Base-by-base conservation (phyloP, 2,888 invertebrate genomes). In the Rhaphigaster nebulosa region DNA sequence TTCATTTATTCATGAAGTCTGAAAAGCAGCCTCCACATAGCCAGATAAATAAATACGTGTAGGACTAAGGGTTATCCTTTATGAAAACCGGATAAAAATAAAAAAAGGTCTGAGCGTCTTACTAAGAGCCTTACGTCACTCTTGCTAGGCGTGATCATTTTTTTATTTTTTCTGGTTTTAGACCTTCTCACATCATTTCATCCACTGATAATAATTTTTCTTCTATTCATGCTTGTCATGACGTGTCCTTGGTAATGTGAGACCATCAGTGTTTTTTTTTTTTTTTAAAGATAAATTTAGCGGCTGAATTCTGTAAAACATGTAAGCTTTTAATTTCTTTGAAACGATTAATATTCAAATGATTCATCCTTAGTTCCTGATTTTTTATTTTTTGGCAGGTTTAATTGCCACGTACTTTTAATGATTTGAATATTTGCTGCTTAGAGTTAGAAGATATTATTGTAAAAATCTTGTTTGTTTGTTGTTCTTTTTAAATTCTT, bases 201-300 rank as follows among this genome's bases (percentile, higher is more conserved):
- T 65, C 34, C 65, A 12, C 34, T 65, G 65, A 65, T 65, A 65
- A 65, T 65, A 65, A 65, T 65, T 65, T 65, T 65, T 65, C 65
- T 65, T 65, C 65, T 65, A 34, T 65, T 65, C 65, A 65, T 34
- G 65, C 29, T 65, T 34, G 34, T 65, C 65, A 65, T 65, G 65
- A 65, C 65, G 29, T 65, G 65, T 34, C 65, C 65, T 65, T 65
- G 65, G 65, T 65, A 65, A 65, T 29, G 65, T 18, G 65, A 34
- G 34, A 34, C 29, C 65, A 65, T 65, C 29, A 29, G 29, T 34
- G n/a, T 65, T n/a, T 65, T 6, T 29, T 34, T 15, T 34, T 15
- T 15, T 18, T 18, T 34, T 34, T 18, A 65, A 34, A 65, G 29
- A 65, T 29, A 5, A 34, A 65, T 34, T 65, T n/a, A 26, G n/a